Conservation (phyloP, 2,888 invertebrate species). For the Drosophila robusta region DNA sequence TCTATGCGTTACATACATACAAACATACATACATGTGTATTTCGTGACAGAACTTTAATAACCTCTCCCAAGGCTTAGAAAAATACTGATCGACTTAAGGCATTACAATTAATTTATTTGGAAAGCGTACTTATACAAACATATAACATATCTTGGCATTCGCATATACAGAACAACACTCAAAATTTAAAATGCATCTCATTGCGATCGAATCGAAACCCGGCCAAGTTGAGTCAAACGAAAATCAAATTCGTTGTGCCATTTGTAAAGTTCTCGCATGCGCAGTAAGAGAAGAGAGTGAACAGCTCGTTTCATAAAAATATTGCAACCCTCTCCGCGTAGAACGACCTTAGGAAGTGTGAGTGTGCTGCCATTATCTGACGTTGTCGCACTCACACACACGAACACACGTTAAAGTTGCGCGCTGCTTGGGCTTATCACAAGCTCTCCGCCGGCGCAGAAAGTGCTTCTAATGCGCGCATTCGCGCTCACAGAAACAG, state of each 20-base stretch:
- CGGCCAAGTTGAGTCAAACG: conserved; percentile 17
- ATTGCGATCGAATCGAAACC: conserved; percentile 41
- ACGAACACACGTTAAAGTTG: conserved; percentile 55
- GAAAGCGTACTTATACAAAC: too few relatives aligned
- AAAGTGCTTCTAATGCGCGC: conserved; percentile 67
- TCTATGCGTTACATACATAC: too few relatives aligned
- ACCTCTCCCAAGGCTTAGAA: background rate
- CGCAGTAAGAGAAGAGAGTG: conserved; percentile 46
- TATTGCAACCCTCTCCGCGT: conserved; percentile 60
- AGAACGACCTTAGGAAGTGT: conserved; percentile 32
- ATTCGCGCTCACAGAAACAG: conserved; percentile 60
- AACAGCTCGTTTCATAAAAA: conserved; percentile 3
- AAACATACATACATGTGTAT: too few relatives aligned
- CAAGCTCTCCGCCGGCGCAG: conserved; percentile 67
- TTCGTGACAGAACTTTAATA: background rate
- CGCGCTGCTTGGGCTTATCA: conserved; percentile 63
- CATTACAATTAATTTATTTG: background rate
- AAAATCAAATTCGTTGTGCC: conserved; percentile 13
- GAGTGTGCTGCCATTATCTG: conserved; percentile 44
- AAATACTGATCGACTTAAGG: background rate
- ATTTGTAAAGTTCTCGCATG: conserved; percentile 72
- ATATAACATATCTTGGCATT: background rate
- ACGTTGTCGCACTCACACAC: conserved; percentile 11
- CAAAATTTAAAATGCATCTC: conserved; percentile 7
- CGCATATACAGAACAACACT: background rate